phyloP scores from a whole-genome alignment of 2,113 vertebrate genomes.

The Melierax canorus region DNA sequence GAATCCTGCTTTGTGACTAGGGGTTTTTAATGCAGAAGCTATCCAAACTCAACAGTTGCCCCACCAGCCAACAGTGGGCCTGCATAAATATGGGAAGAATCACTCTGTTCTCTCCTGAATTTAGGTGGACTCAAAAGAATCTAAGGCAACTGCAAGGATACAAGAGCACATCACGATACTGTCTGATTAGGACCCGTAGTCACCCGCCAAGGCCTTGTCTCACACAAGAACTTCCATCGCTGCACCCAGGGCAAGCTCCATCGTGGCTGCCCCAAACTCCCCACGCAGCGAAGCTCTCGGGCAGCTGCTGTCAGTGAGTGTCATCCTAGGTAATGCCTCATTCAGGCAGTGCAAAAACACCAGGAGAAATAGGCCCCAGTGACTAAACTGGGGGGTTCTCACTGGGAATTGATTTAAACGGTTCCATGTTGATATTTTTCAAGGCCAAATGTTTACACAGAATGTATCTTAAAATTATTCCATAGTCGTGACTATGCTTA shows the following conservation, averaged over 20 bases:
- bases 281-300: fast-evolving
- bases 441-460: not conserved
- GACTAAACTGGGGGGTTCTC: not conserved
- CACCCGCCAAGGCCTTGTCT: not conserved
- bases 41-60: fast-evolving
- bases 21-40: not conserved
- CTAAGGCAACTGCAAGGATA: not conserved
- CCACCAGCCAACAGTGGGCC: not conserved
- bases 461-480: not conserved
- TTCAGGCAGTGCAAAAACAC: not conserved
- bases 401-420: not conserved
- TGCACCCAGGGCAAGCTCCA: not conserved
- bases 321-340: not conserved
- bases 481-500: not conserved
- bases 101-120: not conserved
- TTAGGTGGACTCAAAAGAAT: not conserved
- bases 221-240: fast-evolving
- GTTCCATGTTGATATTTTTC: not conserved
- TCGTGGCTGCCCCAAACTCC: not conserved
- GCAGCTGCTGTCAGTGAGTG: not conserved
- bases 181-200: not conserved
- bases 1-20: not conserved
- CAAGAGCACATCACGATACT: too few species aligned
- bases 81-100: not conserved
- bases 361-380: not conserved